phyloP scores from a whole-genome alignment of 2,888 invertebrate species.

The Coenonympha arcania region DNA sequence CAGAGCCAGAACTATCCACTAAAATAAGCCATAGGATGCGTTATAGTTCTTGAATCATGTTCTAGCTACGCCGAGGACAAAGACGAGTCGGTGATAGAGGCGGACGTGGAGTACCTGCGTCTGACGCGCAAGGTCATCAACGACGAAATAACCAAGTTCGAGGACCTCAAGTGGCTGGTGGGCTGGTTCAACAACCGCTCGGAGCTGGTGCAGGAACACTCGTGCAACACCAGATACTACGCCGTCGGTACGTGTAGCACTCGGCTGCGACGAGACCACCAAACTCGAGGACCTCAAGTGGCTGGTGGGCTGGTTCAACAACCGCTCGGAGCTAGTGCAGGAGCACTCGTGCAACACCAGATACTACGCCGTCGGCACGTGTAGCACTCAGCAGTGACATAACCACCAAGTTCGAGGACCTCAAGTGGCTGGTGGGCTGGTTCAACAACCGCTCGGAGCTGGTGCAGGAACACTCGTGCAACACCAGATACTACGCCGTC shows the following conservation, averaged over 20 bases:
- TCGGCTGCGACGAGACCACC: slow-evolving; percentile 65
- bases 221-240: slow-evolving; percentile 58
- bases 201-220: slow-evolving; percentile 57
- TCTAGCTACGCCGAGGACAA: slow-evolving; percentile 63
- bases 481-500: slow-evolving; percentile 54
- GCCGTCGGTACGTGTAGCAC: slow-evolving; percentile 49
- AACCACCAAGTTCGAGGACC: slow-evolving; percentile 67
- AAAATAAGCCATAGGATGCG: not conserved
- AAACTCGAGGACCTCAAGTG: slow-evolving; percentile 67
- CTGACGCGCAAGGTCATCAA: slow-evolving; percentile 64
- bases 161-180: slow-evolving; percentile 61
- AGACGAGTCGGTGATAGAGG: slow-evolving; percentile 66
- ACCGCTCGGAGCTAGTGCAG: slow-evolving; percentile 54
- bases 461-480: slow-evolving; percentile 60
- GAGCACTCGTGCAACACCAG: slow-evolving; percentile 62
- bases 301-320: slow-evolving; percentile 63
- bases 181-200: slow-evolving; percentile 64
- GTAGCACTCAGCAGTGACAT: slow-evolving; percentile 54
- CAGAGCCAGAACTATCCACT: not conserved
- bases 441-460: slow-evolving; percentile 59
- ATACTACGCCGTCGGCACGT: slow-evolving; percentile 59
- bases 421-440: slow-evolving; percentile 62
- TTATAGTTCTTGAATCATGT: not conserved
- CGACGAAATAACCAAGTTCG: slow-evolving; percentile 68
- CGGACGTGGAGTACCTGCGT: slow-evolving; percentile 64